A percentile compares a stretch with the other conserved stretches of the same genome.
Conservation (phyloP, 2,888 invertebrate species). For the Epsilonema sp. region DNA sequence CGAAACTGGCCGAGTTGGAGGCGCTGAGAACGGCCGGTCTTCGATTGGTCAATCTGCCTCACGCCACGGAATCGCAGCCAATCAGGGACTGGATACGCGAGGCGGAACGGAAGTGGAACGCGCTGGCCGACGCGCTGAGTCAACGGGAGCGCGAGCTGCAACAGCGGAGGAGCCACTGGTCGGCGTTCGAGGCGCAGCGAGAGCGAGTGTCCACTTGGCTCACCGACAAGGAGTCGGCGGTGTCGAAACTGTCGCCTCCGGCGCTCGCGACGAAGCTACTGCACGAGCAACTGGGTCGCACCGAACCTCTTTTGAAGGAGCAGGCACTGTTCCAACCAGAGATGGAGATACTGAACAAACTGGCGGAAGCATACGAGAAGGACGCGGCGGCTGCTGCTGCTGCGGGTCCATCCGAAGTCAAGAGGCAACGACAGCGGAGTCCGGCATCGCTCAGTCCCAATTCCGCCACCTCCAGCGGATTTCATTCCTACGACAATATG, state of each 20-base stretch:
- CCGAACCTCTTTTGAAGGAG: slow-evolving; percentile 57
- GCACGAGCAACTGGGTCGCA: slow-evolving; percentile 46
- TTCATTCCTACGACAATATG: slow-evolving; percentile 4
- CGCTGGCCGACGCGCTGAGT: slow-evolving; percentile 55
- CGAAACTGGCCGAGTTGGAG: not conserved
- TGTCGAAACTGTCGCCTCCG: not conserved
- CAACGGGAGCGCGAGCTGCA: slow-evolving; percentile 64
- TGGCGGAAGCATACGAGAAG: slow-evolving; percentile 41
- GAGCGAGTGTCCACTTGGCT: slow-evolving; percentile 69
- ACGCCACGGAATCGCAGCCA: no score
- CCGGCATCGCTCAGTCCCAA: not conserved
- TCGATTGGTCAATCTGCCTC: no score
- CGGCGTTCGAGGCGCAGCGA: slow-evolving; percentile 61
- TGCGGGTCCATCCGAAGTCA: not conserved
- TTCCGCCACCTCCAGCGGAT: slow-evolving; percentile 4
- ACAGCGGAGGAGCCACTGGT: slow-evolving; percentile 61
- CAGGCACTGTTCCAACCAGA: slow-evolving; percentile 63
- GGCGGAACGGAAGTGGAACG: slow-evolving; percentile 73
- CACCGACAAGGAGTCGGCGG: slow-evolving; percentile 57
- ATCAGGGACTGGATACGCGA: no score
- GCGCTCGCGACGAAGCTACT: slow-evolving; percentile 44
- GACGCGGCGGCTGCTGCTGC: not conserved
- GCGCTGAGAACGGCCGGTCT: no score
- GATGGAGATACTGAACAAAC: slow-evolving; percentile 72
- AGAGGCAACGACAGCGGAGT: not conserved